Evolutionary conservation across 2,797 vertebrate genomes (phyloP), one percentile per base, ranked within the genome.

Genomic region (Acanthopagrus latus): DNA sequence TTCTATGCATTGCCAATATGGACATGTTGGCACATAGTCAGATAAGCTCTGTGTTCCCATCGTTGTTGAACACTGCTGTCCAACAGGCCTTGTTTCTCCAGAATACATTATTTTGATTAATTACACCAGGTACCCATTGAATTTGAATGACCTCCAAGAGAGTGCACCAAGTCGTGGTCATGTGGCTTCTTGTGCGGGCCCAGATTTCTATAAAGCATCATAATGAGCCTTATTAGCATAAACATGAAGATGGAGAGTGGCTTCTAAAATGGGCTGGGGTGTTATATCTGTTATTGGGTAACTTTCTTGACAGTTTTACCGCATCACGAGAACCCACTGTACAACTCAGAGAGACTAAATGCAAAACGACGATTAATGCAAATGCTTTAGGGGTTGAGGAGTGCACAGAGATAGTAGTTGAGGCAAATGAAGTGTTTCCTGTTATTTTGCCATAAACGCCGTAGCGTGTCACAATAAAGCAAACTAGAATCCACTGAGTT

Each of bases 101-200:
- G 78, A 85, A 89, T 84, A 74, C 73, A 89, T 92, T 89, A 90
- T 77, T 89, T 87, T 92, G 88, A 92, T 92, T 89, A 93, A 92
- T 93, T 90, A 89, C 89, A 76, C 72, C 67, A 43, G 43, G 80
- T 88, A 80, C 77, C 74, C 59, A 27, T 68, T 87, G 80, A 71
- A 88, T 92, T 92, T 92, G 90, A 93, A 90, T 82, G 88, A 92
- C 91, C 91, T 91, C 89, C 89, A 93, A 92, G 89, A 82, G 51
- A 80, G 57, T 80, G 76, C 50, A 83, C 78, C 66, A 64, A 85
- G 81, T 74, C 69, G 60, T 81, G 46, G 75, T 85, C 88, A 85
- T 65, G 78, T 85, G 87, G 88, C 81, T 86, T 92, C 83, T 83
- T 77, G 82, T 71, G 79, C 43, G 38, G 75, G 69, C 80, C 75